phyloP scores from a whole-genome alignment of 2,888 invertebrate genomes.

The Caenorhabditis sp. region DNA sequence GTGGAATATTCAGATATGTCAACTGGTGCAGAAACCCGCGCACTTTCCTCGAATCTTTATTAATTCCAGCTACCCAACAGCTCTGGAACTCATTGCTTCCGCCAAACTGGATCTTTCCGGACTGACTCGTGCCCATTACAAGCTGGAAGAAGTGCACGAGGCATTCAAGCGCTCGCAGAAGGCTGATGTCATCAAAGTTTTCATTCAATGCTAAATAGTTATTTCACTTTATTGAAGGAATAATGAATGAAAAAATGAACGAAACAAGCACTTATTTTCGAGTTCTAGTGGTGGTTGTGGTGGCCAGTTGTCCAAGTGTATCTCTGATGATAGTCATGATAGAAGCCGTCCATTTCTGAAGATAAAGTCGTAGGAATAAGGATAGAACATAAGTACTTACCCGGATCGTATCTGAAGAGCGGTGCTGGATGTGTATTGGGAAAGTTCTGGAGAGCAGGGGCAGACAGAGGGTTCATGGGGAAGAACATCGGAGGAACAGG shows the following conservation, averaged over 20 bases:
- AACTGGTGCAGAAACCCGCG: slow-evolving; percentile 89
- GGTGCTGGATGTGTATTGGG: no score
- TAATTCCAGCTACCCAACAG: slow-evolving; percentile 66
- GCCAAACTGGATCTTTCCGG: slow-evolving; percentile 63
- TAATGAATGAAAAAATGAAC: no score
- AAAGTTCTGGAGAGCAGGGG: no score
- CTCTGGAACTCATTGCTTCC: slow-evolving; percentile 67
- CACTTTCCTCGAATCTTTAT: not conserved
- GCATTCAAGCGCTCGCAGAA: slow-evolving; percentile 62
- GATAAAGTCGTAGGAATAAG: no score
- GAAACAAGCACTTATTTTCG: no score
- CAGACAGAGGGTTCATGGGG: no score
- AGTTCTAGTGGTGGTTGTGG: no score
- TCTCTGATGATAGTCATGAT: no score
- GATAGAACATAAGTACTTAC: no score
- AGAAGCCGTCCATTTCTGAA: no score
- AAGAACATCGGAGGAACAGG: not conserved
- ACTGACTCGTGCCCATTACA: slow-evolving; percentile 70
- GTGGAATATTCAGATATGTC: slow-evolving; percentile 93
- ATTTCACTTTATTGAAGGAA: not conserved
- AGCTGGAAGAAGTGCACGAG: slow-evolving; percentile 72
- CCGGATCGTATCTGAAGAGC: no score
- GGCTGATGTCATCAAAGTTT: slow-evolving; percentile 73
- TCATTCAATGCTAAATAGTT: slow-evolving; percentile 61
- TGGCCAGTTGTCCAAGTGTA: no score